A percentile compares a stretch with the other conserved stretches of the same genome.
phyloP scores from a whole-genome alignment of 2,113 vertebrate species.

The Corythornis vintsioides region DNA sequence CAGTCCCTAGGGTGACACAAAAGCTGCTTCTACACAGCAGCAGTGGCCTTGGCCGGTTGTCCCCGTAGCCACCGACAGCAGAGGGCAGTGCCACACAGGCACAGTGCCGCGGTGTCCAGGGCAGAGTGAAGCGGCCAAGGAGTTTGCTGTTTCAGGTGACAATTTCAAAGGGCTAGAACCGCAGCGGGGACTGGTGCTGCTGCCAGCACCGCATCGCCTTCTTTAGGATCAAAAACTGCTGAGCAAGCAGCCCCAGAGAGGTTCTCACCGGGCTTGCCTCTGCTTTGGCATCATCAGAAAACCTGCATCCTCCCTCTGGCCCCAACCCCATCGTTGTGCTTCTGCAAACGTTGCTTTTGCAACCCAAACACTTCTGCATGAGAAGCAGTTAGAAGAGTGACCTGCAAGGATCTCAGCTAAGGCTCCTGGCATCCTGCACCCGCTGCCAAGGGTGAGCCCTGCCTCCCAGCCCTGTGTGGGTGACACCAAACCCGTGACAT shows the following conservation, averaged over 20 bases:
- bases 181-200: rapidly evolving
- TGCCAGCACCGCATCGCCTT: rapidly evolving
- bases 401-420: background rate
- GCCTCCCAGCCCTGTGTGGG: background rate
- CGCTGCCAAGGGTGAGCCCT: rapidly evolving
- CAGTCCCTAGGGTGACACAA: background rate
- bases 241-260: background rate
- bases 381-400: rapidly evolving
- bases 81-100: constrained; percentile 53
- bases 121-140: background rate
- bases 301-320: background rate
- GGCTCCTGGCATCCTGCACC: background rate
- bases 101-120: background rate
- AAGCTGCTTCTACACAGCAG: rapidly evolving
- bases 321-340: rapidly evolving
- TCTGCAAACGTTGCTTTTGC: no score
- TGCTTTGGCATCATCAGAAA: background rate
- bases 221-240: background rate
- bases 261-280: background rate
- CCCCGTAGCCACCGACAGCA: constrained; percentile 24
- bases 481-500: background rate
- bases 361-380: background rate
- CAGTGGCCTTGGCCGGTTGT: background rate
- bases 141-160: rapidly evolving
- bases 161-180: background rate